Evolutionary conservation across 2,888 invertebrate genomes (phyloP).

Genomic region (Callimorpha dominula): DNA sequence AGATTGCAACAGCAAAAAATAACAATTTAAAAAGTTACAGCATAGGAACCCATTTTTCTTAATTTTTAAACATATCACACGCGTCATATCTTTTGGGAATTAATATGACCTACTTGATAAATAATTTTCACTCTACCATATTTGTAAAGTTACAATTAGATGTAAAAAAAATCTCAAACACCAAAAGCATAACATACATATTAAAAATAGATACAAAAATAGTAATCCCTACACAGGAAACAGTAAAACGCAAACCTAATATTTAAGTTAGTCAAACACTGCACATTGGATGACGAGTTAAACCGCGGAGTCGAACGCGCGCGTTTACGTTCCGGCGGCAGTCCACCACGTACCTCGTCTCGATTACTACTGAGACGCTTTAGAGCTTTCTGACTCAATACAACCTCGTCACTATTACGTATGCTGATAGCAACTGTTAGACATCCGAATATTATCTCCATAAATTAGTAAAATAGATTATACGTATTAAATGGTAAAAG

Average conservation of each 20-base stretch:
- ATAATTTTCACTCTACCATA: neutral
- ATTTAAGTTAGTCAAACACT: constrained; percentile 43
- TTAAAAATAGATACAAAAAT: neutral
- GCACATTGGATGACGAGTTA: constrained; percentile 31
- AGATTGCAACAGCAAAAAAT: too few relatives aligned
- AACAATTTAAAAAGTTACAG: neutral
- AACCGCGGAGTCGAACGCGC: constrained; percentile 45
- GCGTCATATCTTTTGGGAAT: neutral
- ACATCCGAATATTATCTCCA: neutral
- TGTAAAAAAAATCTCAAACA: neutral
- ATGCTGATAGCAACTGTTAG: constrained; percentile 29
- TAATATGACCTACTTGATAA: neutral
- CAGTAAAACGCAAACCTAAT: constrained; percentile 37
- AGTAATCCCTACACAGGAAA: constrained; percentile 1
- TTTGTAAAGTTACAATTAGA: neutral
- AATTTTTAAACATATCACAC: neutral
- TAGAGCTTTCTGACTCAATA: constrained; percentile 50
- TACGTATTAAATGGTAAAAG: neutral
- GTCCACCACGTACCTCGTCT: constrained; percentile 49
- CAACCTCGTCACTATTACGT: constrained; percentile 49
- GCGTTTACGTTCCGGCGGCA: constrained; percentile 40
- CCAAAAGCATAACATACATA: neutral
- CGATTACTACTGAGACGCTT: constrained; percentile 54
- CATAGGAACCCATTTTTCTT: neutral
- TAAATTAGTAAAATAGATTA: neutral